Evolutionary conservation across 2,888 invertebrate genomes (phyloP).

Genomic region (Drosophila meridionalis): DNA sequence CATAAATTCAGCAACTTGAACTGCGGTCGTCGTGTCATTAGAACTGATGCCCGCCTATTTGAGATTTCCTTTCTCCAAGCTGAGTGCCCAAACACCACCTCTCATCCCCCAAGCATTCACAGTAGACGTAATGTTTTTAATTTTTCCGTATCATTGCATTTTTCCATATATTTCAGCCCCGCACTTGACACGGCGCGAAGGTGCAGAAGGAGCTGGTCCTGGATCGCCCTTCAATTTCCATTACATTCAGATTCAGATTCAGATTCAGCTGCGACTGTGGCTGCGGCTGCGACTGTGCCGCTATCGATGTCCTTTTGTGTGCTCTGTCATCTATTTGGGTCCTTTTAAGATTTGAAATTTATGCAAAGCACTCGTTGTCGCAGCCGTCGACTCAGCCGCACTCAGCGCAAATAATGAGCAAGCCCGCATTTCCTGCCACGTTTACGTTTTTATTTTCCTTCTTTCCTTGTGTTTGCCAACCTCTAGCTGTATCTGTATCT

Average conservation of each 20-base stretch:
- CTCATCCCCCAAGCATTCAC: constrained; percentile 5
- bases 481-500: constrained; percentile 41
- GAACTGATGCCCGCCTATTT: constrained; percentile 64
- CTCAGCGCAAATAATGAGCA: constrained; percentile 80
- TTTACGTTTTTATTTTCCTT: constrained; percentile 53
- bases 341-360: constrained; percentile 74
- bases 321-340: constrained; percentile 69
- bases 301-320: constrained; percentile 83
- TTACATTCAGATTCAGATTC: constrained; percentile 60
- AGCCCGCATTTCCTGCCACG: constrained; percentile 81
- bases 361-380: constrained; percentile 78
- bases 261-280: constrained; percentile 36
- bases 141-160: constrained; percentile 81
- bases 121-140: constrained; percentile 73
- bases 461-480: constrained; percentile 30
- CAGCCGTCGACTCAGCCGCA: constrained; percentile 67
- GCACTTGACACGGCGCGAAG: constrained; percentile 77
- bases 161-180: constrained; percentile 39
- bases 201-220: constrained; percentile 46
- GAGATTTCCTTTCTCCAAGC: constrained; percentile 39
- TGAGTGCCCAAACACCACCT: background rate
- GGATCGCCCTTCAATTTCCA: constrained; percentile 77
- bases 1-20: constrained; percentile 77
- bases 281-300: constrained; percentile 47
- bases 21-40: constrained; percentile 67